phyloP scores from a whole-genome alignment of 2,797 vertebrate genomes.

The Cossypha caffra region DNA sequence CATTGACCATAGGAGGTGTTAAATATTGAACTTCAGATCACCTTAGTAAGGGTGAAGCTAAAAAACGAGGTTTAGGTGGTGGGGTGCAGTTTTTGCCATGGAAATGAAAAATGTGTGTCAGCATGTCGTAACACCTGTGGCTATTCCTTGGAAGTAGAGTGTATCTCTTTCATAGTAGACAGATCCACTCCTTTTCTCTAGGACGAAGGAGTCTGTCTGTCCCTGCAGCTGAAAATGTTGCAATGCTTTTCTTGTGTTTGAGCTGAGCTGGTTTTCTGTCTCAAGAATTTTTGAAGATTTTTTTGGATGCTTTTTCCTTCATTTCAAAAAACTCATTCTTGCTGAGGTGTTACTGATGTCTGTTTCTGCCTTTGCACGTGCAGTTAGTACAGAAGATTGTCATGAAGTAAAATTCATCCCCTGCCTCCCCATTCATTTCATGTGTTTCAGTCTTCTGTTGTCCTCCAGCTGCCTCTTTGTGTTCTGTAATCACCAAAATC shows the following conservation, averaged over 20 bases:
- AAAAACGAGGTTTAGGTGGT: not conserved
- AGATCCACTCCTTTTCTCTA: not conserved
- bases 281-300: not conserved
- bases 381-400: not conserved
- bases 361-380: not conserved
- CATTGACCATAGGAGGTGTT: not conserved
- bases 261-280: not conserved
- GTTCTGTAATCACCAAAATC: not conserved
- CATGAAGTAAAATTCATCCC: not conserved
- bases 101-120: not conserved
- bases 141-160: not conserved
- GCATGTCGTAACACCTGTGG: not conserved
- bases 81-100: not conserved
- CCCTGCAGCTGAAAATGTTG: not conserved
- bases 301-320: not conserved
- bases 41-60: not conserved
- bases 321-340: not conserved
- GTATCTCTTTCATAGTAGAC: not conserved
- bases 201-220: not conserved
- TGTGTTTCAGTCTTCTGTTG: not conserved
- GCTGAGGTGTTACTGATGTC: not conserved
- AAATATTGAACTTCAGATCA: not conserved
- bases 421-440: accelerated
- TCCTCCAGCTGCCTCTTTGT: not conserved
- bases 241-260: not conserved